Conservation (phyloP, 1,140 invertebrate genomes). For the Zaprionus kolodkinae region DNA sequence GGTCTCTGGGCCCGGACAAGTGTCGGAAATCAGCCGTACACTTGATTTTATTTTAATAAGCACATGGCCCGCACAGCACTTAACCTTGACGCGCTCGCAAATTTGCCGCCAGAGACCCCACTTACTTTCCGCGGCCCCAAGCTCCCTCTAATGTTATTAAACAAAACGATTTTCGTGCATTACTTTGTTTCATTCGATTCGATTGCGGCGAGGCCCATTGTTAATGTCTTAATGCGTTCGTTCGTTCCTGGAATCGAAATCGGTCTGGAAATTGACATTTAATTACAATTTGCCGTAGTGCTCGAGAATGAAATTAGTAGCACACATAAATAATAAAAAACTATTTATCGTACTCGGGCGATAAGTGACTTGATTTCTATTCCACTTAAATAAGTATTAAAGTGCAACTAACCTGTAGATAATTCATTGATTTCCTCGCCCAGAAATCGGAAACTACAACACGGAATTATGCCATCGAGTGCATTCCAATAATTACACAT, state of each 20-base stretch:
- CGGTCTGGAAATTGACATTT: slow-evolving; percentile 73
- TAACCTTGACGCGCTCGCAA: slow-evolving; percentile 53
- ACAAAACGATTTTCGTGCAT: slow-evolving; percentile 42
- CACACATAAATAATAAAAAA: slow-evolving; percentile 19
- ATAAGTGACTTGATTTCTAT: slow-evolving; percentile 61
- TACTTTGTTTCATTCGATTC: slow-evolving; percentile 25
- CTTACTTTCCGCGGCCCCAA: neutral
- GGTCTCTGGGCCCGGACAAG: slow-evolving; percentile 22
- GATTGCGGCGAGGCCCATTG: slow-evolving; percentile 25
- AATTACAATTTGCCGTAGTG: slow-evolving; percentile 46
- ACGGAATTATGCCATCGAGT: slow-evolving; percentile 16
- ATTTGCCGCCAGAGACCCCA: slow-evolving; percentile 39
- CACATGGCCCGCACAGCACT: slow-evolving; percentile 21
- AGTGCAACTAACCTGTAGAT: slow-evolving; percentile 56
- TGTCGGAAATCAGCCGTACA: slow-evolving; percentile 58
- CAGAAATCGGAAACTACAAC: neutral
- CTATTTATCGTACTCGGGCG: slow-evolving; percentile 22
- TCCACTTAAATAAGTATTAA: slow-evolving; percentile 69
- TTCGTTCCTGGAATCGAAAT: slow-evolving; percentile 9
- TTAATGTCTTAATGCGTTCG: slow-evolving; percentile 60
- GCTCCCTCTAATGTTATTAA: slow-evolving; percentile 25
- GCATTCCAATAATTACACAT: slow-evolving; percentile 21
- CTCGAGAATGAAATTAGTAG: slow-evolving; percentile 55
- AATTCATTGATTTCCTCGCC: slow-evolving; percentile 43
- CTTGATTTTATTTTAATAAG: slow-evolving; percentile 76